Percentiles rank a stretch among this genome's conserved stretches.
These are phyloP conservation scores for Cosmia pyralina DNA, from an alignment of 2,888 invertebrate genomes.

Conservation along the genomic window DNA sequence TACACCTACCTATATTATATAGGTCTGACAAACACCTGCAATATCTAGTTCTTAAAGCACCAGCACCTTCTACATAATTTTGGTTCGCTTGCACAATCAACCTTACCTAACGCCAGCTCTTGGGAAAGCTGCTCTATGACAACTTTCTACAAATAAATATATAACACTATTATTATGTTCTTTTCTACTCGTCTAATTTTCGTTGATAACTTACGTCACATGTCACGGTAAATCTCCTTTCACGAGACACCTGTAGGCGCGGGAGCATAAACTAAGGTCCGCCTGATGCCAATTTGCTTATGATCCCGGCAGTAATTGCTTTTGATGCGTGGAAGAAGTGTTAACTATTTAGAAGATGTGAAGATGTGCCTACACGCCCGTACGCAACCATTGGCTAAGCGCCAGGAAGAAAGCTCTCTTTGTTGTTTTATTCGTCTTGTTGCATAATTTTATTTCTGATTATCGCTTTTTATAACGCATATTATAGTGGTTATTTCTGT, in stretches of 20 bases:
- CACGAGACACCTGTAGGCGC: slow-evolving; percentile 49
- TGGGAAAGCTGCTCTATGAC: neutral
- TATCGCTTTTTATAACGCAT: slow-evolving; percentile 64
- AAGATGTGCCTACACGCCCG: slow-evolving; percentile 32
- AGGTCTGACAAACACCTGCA: neutral
- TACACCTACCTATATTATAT: too few species aligned
- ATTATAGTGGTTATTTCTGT: slow-evolving; percentile 61
- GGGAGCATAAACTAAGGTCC: slow-evolving; percentile 46
- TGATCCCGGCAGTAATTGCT: slow-evolving; percentile 50
- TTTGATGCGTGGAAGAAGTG: slow-evolving; percentile 39
- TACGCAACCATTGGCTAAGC: slow-evolving; percentile 62
- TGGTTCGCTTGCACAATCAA: neutral
- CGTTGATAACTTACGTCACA: slow-evolving; percentile 23
- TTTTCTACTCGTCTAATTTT: slow-evolving; percentile 1
- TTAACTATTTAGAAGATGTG: slow-evolving; percentile 38
- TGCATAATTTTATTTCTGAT: slow-evolving; percentile 74
- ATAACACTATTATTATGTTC: neutral
- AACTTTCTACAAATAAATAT: neutral
- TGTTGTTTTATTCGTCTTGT: slow-evolving; percentile 69
- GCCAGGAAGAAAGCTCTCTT: slow-evolving; percentile 72
- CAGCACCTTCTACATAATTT: too few species aligned
- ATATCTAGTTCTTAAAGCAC: neutral
- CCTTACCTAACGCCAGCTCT: neutral
- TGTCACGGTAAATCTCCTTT: slow-evolving; percentile 40
- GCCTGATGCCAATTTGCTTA: slow-evolving; percentile 51